A percentile compares a stretch with the other conserved stretches of the same genome.
phyloP scores from a whole-genome alignment of 2,113 vertebrate species.

The Cygnus buccinator region DNA sequence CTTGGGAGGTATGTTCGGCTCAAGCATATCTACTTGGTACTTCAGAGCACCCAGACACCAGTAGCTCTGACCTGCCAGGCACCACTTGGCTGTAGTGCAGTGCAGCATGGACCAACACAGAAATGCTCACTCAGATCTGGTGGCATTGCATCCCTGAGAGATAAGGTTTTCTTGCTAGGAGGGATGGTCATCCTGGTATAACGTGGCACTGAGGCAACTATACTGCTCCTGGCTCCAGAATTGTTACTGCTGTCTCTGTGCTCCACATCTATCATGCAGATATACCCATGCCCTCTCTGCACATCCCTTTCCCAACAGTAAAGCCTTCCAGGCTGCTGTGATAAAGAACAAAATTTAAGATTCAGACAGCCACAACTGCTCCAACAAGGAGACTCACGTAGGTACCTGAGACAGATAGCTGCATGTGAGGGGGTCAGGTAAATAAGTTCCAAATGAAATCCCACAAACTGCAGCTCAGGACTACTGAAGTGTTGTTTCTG shows the following conservation, averaged over 20 bases:
- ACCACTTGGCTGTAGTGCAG: not conserved
- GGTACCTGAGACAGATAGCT: constrained; percentile 35
- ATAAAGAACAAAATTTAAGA: constrained; percentile 6
- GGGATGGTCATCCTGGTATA: not conserved
- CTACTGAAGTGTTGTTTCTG: constrained; percentile 64
- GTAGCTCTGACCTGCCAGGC: not conserved
- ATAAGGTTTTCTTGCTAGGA: not conserved
- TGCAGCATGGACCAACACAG: not conserved
- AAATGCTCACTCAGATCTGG: not conserved
- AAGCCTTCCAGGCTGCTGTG: not conserved
- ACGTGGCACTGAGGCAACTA: not conserved
- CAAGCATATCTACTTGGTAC: not conserved
- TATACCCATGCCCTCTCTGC: not conserved
- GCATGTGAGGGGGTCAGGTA: constrained; percentile 41
- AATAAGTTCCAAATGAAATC: constrained; percentile 69
- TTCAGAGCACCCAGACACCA: not conserved
- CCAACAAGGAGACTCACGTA: not conserved
- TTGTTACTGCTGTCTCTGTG: not conserved
- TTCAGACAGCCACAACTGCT: not conserved
- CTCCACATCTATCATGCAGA: not conserved
- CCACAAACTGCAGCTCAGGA: constrained; percentile 21
- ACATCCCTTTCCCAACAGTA: not conserved
- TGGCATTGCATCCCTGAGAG: not conserved
- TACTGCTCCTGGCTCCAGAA: not conserved
- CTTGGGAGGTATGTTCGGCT: not conserved